phyloP scores from a whole-genome alignment of 2,888 invertebrate genomes.

The Diaperis boleti region DNA sequence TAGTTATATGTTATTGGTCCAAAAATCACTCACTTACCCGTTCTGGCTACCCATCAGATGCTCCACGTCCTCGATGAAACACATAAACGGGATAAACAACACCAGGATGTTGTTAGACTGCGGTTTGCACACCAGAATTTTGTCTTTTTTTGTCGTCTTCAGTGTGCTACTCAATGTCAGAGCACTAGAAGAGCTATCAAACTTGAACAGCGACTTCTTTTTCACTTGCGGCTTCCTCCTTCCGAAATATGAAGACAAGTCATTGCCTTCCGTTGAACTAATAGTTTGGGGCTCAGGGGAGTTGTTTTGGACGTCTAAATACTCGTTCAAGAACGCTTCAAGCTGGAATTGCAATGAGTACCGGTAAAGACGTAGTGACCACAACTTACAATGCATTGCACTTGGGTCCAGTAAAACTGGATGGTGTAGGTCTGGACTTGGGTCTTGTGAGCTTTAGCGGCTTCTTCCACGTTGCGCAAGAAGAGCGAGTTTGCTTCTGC shows the following conservation, averaged over 20 bases:
- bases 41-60: slow-evolving; percentile 67
- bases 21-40: slow-evolving; percentile 64
- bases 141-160: slow-evolving; percentile 65
- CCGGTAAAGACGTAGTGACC: not conserved
- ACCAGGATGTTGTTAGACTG: slow-evolving; percentile 81
- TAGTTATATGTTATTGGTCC: not conserved
- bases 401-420: slow-evolving; percentile 89
- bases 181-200: slow-evolving; percentile 72
- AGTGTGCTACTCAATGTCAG: slow-evolving; percentile 60
- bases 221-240: slow-evolving; percentile 68
- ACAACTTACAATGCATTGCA: slow-evolving; percentile 84
- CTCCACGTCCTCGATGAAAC: slow-evolving; percentile 89
- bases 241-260: slow-evolving; percentile 71
- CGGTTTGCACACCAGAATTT: slow-evolving; percentile 80
- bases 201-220: slow-evolving; percentile 76
- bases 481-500: slow-evolving; percentile 81
- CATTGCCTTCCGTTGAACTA: slow-evolving; percentile 64
- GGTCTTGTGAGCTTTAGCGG: slow-evolving; percentile 71
- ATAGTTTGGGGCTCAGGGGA: slow-evolving; percentile 71
- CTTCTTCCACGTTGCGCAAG: slow-evolving; percentile 73
- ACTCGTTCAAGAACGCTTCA: slow-evolving; percentile 86
- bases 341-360: slow-evolving; percentile 69
- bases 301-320: slow-evolving; percentile 87
- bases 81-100: slow-evolving; percentile 85
- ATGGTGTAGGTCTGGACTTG: slow-evolving; percentile 74